phyloP scores from a whole-genome alignment of 2,888 invertebrate species.

The Cancer borealis region DNA sequence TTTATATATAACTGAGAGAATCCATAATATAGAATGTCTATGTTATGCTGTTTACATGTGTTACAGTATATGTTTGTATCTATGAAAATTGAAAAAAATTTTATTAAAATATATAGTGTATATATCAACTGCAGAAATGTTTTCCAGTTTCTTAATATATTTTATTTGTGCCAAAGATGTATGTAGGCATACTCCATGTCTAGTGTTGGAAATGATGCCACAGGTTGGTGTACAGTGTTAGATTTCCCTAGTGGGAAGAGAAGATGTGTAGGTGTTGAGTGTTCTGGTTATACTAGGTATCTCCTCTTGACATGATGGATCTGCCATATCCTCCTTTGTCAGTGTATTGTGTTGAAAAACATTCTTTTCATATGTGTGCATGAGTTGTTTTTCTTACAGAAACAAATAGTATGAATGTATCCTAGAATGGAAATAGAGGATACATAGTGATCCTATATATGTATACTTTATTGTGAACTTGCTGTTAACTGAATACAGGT shows the following conservation, averaged over 20 bases:
- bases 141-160: conserved; percentile 60
- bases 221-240: conserved; percentile 52
- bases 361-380: conserved; percentile 6
- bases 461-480: conserved; percentile 40
- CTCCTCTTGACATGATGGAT: neutral
- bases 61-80: conserved; percentile 45
- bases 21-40: conserved; percentile 35
- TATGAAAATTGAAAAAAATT: conserved; percentile 63
- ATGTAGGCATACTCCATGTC: conserved; percentile 64
- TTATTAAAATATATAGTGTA: conserved; percentile 59
- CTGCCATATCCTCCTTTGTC: neutral
- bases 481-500: conserved; percentile 33
- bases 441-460: conserved; percentile 28
- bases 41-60: conserved; percentile 54
- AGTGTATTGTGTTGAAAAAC: neutral
- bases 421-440: conserved; percentile 29
- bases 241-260: conserved; percentile 36
- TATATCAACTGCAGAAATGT: conserved; percentile 58
- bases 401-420: conserved; percentile 20
- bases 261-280: conserved; percentile 38
- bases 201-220: conserved; percentile 59
- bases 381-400: conserved; percentile 8
- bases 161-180: conserved; percentile 68
- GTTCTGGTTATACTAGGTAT: neutral
- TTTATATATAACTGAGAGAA: conserved; percentile 24